Percentiles rank a stretch among this genome's conserved stretches.
Evolutionary conservation across 2,888 invertebrate genomes (phyloP).

Genomic region (Eristalis arbustorum): DNA sequence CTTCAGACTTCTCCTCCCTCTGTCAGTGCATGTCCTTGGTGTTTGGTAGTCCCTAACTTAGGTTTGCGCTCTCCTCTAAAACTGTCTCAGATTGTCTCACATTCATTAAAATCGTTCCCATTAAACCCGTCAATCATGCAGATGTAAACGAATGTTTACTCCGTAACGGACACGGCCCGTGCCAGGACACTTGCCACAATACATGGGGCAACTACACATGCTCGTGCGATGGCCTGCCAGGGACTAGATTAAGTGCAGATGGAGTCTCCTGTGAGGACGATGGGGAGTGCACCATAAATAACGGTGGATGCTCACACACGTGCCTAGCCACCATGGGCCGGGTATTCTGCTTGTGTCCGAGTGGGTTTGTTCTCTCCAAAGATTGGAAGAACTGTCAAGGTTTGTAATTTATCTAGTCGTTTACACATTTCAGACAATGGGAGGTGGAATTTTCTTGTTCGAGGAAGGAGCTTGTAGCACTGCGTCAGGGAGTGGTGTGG

Average conservation of each 20-base stretch:
- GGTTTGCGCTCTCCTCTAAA: background rate
- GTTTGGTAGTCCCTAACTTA: slow-evolving; percentile 38
- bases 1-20: slow-evolving; percentile 11
- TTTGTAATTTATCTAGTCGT: slow-evolving; percentile 71
- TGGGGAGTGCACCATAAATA: slow-evolving; percentile 79
- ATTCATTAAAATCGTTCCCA: slow-evolving; percentile 24
- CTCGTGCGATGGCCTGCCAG: slow-evolving; percentile 82
- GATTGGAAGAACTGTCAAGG: slow-evolving; percentile 81
- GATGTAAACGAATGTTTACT: slow-evolving; percentile 84
- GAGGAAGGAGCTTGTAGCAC: background rate
- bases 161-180: slow-evolving; percentile 84
- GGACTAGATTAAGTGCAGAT: slow-evolving; percentile 82
- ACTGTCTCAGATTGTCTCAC: slow-evolving; percentile 18
- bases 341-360: slow-evolving; percentile 82
- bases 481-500: too few species aligned
- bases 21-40: slow-evolving; percentile 55
- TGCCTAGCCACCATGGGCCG: slow-evolving; percentile 79
- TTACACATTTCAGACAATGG: slow-evolving; percentile 7
- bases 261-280: slow-evolving; percentile 82
- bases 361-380: slow-evolving; percentile 76
- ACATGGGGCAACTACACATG: slow-evolving; percentile 83
- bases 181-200: slow-evolving; percentile 84
- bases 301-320: slow-evolving; percentile 81
- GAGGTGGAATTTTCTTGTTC: background rate
- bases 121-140: slow-evolving; percentile 70